phyloP scores from a whole-genome alignment of 2,113 vertebrate genomes.

The Paralichthys olivaceus region DNA sequence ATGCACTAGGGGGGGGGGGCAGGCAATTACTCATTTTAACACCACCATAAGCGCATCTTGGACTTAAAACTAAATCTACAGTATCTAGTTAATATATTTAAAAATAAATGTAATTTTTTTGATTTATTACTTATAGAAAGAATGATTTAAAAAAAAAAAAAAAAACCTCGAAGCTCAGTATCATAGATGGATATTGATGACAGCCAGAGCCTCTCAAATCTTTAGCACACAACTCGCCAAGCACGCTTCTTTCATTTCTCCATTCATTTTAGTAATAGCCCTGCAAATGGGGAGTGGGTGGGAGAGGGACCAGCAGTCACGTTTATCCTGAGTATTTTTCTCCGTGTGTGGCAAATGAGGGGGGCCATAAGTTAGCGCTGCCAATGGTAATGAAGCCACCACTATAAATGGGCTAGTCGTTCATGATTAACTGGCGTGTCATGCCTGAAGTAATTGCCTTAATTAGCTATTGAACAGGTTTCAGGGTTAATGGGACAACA shows the following conservation, averaged over 20 bases:
- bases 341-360: conserved; percentile 16
- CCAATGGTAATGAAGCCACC: conserved; percentile 82
- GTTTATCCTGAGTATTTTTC: conserved; percentile 47
- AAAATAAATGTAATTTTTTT: too few relatives aligned
- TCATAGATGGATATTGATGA: background rate
- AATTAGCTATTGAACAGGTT: conserved; percentile 94
- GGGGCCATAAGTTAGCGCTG: conserved; percentile 59
- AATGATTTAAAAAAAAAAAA: background rate
- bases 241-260: conserved; percentile 17
- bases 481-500: conserved; percentile 92
- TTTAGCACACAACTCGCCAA: conserved; percentile 7
- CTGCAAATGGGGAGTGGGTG: conserved; percentile 36
- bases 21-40: background rate
- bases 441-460: conserved; percentile 91
- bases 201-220: conserved; percentile 9
- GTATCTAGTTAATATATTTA: too few relatives aligned
- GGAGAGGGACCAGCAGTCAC: conserved; percentile 25
- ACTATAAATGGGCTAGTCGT: conserved; percentile 80
- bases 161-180: background rate
- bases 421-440: conserved; percentile 87
- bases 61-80: too few relatives aligned
- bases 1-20: background rate
- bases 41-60: background rate
- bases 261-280: conserved; percentile 41
- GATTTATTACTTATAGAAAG: too few relatives aligned